Percentiles rank a stretch among this genome's conserved stretches.
These are phyloP conservation scores for Spodoptera littoralis DNA, from an alignment of 2,888 invertebrate genomes.

Conservation along the genomic window DNA sequence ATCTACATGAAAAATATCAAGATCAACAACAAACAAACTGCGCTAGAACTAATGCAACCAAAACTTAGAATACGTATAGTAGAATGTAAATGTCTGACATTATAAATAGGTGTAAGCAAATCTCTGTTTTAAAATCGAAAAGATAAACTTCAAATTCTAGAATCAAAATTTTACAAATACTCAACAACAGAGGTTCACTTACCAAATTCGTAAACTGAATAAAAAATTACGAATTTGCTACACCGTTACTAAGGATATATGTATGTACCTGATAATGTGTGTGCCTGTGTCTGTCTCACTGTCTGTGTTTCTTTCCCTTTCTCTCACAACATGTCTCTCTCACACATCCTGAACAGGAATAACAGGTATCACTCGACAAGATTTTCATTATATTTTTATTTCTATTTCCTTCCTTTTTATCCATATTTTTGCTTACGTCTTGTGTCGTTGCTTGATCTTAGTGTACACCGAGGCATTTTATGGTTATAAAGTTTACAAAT, in stretches of 20 bases:
- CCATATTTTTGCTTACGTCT: slow-evolving; percentile 79
- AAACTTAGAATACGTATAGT: slow-evolving; percentile 34
- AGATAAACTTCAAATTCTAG: neutral
- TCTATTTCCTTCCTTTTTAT: slow-evolving; percentile 67
- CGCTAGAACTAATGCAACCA: slow-evolving; percentile 30
- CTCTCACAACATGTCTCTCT: slow-evolving; percentile 87
- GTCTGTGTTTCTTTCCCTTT: slow-evolving; percentile 88
- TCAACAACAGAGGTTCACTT: slow-evolving; percentile 26
- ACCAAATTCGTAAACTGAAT: slow-evolving; percentile 25
- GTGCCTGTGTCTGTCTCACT: slow-evolving; percentile 88
- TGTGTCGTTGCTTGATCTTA: slow-evolving; percentile 80
- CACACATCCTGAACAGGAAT: slow-evolving; percentile 87
- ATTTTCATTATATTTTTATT: slow-evolving; percentile 59
- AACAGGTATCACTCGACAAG: slow-evolving; percentile 85
- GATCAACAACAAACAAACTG: slow-evolving; percentile 40
- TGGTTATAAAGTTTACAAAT: slow-evolving; percentile 29
- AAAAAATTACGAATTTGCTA: slow-evolving; percentile 31
- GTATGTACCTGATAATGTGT: slow-evolving; percentile 70
- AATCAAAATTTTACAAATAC: neutral
- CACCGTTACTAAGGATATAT: slow-evolving; percentile 46
- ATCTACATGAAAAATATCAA: no score
- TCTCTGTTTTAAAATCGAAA: slow-evolving; percentile 8
- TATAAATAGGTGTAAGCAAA: slow-evolving; percentile 13
- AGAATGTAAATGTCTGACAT: slow-evolving; percentile 45
- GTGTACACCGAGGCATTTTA: slow-evolving; percentile 43